Evolutionary conservation across 2,113 vertebrate genomes (phyloP), one percentile per base, ranked within the genome.

Genomic region (Collichthys lucidus): DNA sequence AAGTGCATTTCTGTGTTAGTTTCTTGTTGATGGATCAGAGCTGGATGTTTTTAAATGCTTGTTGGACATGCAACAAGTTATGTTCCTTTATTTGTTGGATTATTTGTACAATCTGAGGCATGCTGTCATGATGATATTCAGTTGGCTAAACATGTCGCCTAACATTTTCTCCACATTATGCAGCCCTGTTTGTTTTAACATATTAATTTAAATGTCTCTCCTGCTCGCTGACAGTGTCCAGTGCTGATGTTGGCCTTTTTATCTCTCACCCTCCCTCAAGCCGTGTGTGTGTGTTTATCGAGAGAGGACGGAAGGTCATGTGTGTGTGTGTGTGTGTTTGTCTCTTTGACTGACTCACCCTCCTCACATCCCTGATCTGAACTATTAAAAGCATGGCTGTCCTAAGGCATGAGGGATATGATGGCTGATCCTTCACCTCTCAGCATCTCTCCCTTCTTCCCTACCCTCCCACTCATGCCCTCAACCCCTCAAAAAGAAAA

Each of bases 341-440:
- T 69, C 29, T 83, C 77, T 86, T 80, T 82, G 83, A 85, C 85
- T 92, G 90, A 94, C 87, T 92, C 91, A 92, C 85, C 78, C 76
- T 78, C 85, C 62, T 88, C 86, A 77, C 84, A 79, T 89, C 88
- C 75, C 74, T 85, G 78, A 84, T 85, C 64, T 67, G 81, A 88
- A 85, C 88, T 89, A 91, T 90, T 92, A 93, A 88, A 93, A 91
- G 90, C 86, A 9, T 63, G 70, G 61, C 80, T 80, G 74, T 91
- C 89, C 87, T 71, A 26, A 74, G 87, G 90, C 90, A 46, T 55
- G 77, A 90, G 68, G 68, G 87, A 80, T 85, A 78, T 61, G 87
- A 89, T 80, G 86, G 89, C 75, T 86, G 91, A 92, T 91, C 88
- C 80, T 85, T 92, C 93, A 90, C 82, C 88, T 90, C 86, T 65